Evolutionary conservation across 2,888 invertebrate genomes (phyloP).

Genomic region (Pycnomerus fuliginosus): DNA sequence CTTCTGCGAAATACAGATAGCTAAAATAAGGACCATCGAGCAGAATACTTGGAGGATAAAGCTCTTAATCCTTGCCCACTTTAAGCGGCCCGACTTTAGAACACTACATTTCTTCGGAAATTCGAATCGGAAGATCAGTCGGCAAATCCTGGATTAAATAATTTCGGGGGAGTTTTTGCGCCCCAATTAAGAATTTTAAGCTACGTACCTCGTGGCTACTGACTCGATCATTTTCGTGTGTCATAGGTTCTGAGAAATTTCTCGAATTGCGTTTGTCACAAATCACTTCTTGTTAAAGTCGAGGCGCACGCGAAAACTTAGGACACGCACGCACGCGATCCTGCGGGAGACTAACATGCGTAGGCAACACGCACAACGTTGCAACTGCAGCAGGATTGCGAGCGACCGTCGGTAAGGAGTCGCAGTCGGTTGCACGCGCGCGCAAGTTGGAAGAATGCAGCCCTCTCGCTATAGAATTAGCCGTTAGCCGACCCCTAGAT

Average conservation of each 20-base stretch:
- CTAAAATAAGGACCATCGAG: conserved; percentile 42
- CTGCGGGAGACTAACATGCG: conserved; percentile 35
- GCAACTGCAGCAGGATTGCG: conserved; percentile 44
- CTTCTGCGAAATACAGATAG: conserved; percentile 49
- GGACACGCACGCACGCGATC: conserved; percentile 37
- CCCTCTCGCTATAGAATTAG: conserved; percentile 23
- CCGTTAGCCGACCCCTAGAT: conserved; percentile 15
- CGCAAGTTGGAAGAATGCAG: conserved; percentile 45
- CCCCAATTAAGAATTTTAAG: conserved; percentile 4
- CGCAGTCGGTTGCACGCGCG: conserved; percentile 49
- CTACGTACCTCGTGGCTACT: conserved; percentile 17
- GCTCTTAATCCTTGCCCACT: conserved; percentile 40
- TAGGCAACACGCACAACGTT: conserved; percentile 43
- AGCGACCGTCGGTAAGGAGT: conserved; percentile 30
- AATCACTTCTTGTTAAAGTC: conserved; percentile 22
- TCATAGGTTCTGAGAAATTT: not conserved
- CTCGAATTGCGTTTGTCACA: conserved; percentile 16
- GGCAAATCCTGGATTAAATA: conserved; percentile 39
- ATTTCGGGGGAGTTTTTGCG: conserved; percentile 26
- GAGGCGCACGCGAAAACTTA: conserved; percentile 34
- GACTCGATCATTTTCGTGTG: conserved; percentile 17
- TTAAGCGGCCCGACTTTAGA: conserved; percentile 29
- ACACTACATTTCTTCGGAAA: conserved; percentile 36
- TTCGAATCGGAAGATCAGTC: conserved; percentile 34
- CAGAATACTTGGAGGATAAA: conserved; percentile 30